Percentiles rank a stretch among this genome's conserved stretches.
Conservation (phyloP, 1,140 invertebrate genomes). For the Brachionus plicatilis region DNA sequence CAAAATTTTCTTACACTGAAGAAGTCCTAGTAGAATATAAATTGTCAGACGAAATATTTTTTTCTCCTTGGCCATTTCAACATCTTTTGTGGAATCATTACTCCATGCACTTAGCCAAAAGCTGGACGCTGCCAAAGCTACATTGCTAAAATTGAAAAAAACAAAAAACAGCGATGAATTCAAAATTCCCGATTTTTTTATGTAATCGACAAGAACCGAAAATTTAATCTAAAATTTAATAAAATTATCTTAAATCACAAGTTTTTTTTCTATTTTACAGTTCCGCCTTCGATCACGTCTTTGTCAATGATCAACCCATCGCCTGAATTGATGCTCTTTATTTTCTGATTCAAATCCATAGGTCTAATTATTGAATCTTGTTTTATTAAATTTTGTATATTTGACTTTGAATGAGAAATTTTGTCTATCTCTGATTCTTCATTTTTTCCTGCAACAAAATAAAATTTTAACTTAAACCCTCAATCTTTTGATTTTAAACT, state of each 20-base stretch:
- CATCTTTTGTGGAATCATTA: constrained; percentile 11
- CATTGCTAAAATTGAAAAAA: constrained; percentile 21
- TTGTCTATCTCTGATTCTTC: not conserved
- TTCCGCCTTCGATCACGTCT: constrained; percentile 4
- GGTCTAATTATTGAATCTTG: not conserved
- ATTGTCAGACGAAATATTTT: constrained; percentile 1
- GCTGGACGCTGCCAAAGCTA: constrained; percentile 18
- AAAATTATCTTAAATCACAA: not conserved
- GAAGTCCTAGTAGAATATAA: constrained; percentile 8
- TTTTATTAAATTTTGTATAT: not conserved
- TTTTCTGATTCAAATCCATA: not conserved
- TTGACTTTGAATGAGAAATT: not conserved
- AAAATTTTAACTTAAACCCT: not conserved
- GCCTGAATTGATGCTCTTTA: not conserved
- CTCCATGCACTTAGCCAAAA: constrained; percentile 34
- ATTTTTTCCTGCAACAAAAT: not conserved
- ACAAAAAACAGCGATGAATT: constrained; percentile 35
- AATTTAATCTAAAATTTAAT: constrained; percentile 32
- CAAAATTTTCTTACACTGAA: not conserved
- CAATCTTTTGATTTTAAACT: not conserved
- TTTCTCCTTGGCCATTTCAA: not conserved
- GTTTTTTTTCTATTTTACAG: not conserved
- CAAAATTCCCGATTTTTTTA: constrained; percentile 14
- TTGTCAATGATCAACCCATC: constrained; percentile 20
- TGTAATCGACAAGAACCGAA: constrained; percentile 22